phyloP scores from a whole-genome alignment of 2,888 invertebrate genomes.

The Cyclophora albipunctata region DNA sequence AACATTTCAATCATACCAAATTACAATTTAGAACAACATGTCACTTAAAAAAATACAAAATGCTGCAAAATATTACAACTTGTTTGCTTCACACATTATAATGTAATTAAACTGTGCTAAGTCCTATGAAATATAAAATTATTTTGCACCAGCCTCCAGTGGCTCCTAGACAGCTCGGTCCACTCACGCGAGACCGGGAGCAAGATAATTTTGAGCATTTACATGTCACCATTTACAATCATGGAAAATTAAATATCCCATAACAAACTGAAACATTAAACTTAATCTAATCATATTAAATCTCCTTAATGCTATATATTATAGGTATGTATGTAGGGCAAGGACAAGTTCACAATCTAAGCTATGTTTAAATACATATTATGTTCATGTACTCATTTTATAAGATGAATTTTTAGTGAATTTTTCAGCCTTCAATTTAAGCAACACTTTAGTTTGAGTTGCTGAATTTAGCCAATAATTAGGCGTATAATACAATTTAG shows the following conservation, averaged over 20 bases:
- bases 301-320: constrained; percentile 62
- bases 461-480: too few species aligned
- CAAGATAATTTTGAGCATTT: constrained; percentile 38
- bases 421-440: too few species aligned
- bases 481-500: too few species aligned
- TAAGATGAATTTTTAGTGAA: too few species aligned
- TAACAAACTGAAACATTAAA: constrained; percentile 55
- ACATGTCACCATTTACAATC: constrained; percentile 34
- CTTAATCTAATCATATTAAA: constrained; percentile 68
- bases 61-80: constrained; percentile 53
- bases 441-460: too few species aligned
- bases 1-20: constrained; percentile 70
- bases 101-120: constrained; percentile 24
- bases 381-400: too few species aligned
- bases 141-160: constrained; percentile 34
- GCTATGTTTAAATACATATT: not conserved
- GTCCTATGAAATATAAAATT: constrained; percentile 31
- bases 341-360: constrained; percentile 6
- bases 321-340: constrained; percentile 1
- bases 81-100: constrained; percentile 39
- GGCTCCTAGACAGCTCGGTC: constrained; percentile 7
- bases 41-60: constrained; percentile 58
- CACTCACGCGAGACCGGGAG: constrained; percentile 23
- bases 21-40: constrained; percentile 60
- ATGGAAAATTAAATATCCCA: constrained; percentile 53